Conservation (phyloP, 2,888 invertebrate species). For the Drosophila picticornis region DNA sequence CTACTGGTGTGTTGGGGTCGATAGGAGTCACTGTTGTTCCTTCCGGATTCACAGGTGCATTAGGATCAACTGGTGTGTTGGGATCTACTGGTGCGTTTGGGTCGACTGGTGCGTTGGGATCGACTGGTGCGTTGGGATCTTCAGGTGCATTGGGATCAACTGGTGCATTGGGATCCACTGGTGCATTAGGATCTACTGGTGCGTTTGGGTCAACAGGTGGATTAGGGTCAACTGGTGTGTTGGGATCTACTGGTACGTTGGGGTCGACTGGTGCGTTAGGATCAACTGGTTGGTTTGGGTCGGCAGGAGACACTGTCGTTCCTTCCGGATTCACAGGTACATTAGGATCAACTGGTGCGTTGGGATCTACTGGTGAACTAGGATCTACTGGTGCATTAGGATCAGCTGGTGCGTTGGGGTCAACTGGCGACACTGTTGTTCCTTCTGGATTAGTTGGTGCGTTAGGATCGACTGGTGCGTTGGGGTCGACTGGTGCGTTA, state of each 20-base stretch:
- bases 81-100: conserved; percentile 35
- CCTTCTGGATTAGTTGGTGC: conserved; percentile 16
- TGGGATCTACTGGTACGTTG: conserved; percentile 29
- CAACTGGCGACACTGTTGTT: neutral
- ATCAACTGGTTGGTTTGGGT: no score
- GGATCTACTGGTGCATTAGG: neutral
- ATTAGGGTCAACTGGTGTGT: conserved; percentile 23
- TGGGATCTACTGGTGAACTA: accelerated
- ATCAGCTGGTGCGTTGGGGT: neutral
- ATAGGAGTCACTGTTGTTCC: no score
- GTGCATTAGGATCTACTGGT: conserved; percentile 22
- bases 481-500: conserved; percentile 10
- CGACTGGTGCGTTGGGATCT: conserved; percentile 19
- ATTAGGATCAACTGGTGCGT: accelerated
- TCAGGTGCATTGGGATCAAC: conserved; percentile 1
- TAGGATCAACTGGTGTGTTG: conserved; percentile 29
- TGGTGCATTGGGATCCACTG: conserved; percentile 23
- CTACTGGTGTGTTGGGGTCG: conserved; percentile 22
- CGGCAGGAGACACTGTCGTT: no score
- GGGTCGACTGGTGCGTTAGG: conserved; percentile 16
- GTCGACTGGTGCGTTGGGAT: conserved; percentile 17
- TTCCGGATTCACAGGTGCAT: conserved; percentile 29
- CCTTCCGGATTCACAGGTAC: accelerated
- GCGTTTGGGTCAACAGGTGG: conserved; percentile 21
- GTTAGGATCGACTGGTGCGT: conserved; percentile 20